phyloP scores from a whole-genome alignment of 2,113 vertebrate genomes.

The Catagonus wagneri region DNA sequence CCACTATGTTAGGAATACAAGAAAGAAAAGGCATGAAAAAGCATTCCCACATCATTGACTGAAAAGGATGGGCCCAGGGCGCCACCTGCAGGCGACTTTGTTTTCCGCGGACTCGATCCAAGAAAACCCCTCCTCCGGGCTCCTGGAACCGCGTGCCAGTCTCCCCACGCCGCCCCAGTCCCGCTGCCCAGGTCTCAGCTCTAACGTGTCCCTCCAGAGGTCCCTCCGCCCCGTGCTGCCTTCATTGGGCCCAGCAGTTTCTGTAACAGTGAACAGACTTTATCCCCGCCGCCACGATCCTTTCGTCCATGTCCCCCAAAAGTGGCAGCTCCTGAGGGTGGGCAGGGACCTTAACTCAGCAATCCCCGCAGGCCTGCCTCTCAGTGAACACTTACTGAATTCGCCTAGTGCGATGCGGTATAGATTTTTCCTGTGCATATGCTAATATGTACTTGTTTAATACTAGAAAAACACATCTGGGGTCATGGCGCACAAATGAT shows the following conservation, averaged over 20 bases:
- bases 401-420: not conserved
- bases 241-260: not conserved
- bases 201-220: not conserved
- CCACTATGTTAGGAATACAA: rapidly evolving
- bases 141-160: rapidly evolving
- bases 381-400: rapidly evolving
- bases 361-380: not conserved
- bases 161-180: not conserved
- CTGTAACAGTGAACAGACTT: too few species aligned
- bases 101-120: not conserved
- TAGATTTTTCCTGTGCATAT: not conserved
- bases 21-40: rapidly evolving
- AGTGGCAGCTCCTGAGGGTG: not conserved
- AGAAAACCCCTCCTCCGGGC: not conserved
- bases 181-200: not conserved
- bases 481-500: not conserved
- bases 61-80: not conserved
- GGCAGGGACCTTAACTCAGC: not conserved
- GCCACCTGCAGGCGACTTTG: slow-evolving; percentile 75
- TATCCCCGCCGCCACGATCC: not conserved
- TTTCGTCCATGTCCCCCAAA: too few species aligned
- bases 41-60: rapidly evolving
- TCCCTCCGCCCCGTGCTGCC: not conserved
- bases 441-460: not conserved
- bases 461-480: not conserved